These are phyloP conservation scores for Hoplodrina ambigua DNA, from an alignment of 2,888 invertebrate genomes.

Conservation along the genomic window DNA sequence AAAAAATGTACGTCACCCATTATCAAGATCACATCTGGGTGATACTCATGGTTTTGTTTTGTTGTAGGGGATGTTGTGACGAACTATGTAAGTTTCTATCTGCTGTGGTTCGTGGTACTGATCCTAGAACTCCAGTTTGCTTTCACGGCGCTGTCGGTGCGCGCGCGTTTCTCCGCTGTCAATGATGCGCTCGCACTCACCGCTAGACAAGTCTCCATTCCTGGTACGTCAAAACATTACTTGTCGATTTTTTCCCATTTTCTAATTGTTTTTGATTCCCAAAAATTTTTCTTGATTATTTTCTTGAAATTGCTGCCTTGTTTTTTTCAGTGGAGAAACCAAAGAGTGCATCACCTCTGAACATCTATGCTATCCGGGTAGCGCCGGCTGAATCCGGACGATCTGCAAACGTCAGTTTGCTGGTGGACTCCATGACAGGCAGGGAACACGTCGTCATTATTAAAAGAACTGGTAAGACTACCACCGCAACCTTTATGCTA, in stretches of 20 bases:
- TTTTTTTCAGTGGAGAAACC: constrained; percentile 78
- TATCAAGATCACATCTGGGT: too few relatives aligned
- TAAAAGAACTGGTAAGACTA: constrained; percentile 73
- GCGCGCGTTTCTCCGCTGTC: constrained; percentile 88
- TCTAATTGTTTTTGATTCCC: neutral
- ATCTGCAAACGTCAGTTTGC: constrained; percentile 77
- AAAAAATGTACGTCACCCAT: too few relatives aligned
- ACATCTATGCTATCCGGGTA: constrained; percentile 84
- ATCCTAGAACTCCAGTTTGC: constrained; percentile 91
- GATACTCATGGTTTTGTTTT: neutral
- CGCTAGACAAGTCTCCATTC: constrained; percentile 77
- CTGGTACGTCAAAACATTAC: constrained; percentile 68
- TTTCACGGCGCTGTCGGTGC: constrained; percentile 89
- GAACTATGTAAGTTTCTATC: constrained; percentile 91
- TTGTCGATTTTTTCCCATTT: neutral
- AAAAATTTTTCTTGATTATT: neutral
- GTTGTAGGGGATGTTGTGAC: constrained; percentile 82
- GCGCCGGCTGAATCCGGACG: constrained; percentile 71
- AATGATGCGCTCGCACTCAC: constrained; percentile 88
- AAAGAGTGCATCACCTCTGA: constrained; percentile 73
- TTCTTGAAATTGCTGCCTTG: neutral
- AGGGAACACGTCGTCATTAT: constrained; percentile 78
- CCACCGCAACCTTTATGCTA: neutral
- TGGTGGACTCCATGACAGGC: constrained; percentile 75
- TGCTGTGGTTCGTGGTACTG: constrained; percentile 90